Percentiles rank a stretch among this genome's conserved stretches.
phyloP scores from a whole-genome alignment of 2,113 vertebrate species.

The Rhabdomys dilectus region DNA sequence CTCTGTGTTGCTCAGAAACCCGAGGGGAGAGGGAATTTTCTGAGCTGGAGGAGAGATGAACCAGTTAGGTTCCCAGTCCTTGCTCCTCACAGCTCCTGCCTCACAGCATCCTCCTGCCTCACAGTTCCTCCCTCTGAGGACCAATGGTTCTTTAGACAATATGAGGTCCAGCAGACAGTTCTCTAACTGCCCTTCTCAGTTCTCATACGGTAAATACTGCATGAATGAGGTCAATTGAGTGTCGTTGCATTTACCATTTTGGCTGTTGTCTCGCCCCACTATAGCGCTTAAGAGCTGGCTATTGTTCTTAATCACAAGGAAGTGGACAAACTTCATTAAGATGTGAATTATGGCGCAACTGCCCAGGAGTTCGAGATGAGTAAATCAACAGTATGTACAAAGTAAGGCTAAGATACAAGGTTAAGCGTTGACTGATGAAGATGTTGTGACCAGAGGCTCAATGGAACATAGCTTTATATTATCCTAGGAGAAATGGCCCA shows the following conservation, averaged over 20 bases:
- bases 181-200: not conserved
- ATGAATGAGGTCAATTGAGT: too few relatives aligned
- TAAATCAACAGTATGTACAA: not conserved
- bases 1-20: not conserved
- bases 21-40: not conserved
- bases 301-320: not conserved
- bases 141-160: not conserved
- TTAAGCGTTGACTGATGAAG: not conserved
- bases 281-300: rapidly evolving
- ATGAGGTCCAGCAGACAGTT: not conserved
- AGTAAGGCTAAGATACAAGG: not conserved
- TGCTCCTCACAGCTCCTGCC: not conserved
- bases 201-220: not conserved
- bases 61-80: not conserved
- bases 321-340: not conserved
- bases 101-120: not conserved
- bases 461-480: not conserved
- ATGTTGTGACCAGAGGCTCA: not conserved
- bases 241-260: not conserved
- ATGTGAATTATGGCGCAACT: not conserved
- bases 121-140: not conserved
- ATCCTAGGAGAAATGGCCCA: not conserved
- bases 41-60: not conserved
- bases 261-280: not conserved
- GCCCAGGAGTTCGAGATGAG: not conserved